Evolutionary conservation across 2,797 vertebrate genomes (phyloP).

Genomic region (Siniperca undulata): DNA sequence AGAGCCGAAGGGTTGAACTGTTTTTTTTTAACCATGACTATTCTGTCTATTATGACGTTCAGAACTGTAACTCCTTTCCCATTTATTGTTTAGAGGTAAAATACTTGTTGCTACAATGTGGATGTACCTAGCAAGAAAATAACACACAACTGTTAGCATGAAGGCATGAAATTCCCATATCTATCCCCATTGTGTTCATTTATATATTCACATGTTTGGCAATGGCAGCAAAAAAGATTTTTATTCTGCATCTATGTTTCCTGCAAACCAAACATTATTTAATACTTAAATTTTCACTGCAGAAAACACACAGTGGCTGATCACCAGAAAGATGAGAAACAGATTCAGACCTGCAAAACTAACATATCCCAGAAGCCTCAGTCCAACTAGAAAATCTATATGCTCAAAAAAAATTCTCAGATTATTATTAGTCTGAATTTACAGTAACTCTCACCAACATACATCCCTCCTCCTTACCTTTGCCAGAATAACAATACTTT

Average conservation of each 20-base stretch:
- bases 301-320: background rate
- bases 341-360: background rate
- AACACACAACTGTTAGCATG: background rate
- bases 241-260: background rate
- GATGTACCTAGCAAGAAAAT: background rate
- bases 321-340: background rate
- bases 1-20: background rate
- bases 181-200: background rate
- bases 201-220: background rate
- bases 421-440: background rate
- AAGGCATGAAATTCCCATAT: background rate
- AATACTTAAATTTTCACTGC: background rate
- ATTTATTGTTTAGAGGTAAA: background rate
- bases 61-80: background rate
- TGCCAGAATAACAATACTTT: background rate
- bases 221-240: background rate
- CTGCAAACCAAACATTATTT: background rate
- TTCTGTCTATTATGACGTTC: slow-evolving; percentile 12
- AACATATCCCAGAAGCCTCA: background rate
- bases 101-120: background rate
- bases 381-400: background rate
- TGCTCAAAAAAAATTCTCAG: background rate
- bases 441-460: background rate
- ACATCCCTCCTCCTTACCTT: background rate
- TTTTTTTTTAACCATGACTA: background rate